These are phyloP conservation scores for Eurosta solidaginis DNA, from an alignment of 1,140 invertebrate genomes.

Conservation along the genomic window DNA sequence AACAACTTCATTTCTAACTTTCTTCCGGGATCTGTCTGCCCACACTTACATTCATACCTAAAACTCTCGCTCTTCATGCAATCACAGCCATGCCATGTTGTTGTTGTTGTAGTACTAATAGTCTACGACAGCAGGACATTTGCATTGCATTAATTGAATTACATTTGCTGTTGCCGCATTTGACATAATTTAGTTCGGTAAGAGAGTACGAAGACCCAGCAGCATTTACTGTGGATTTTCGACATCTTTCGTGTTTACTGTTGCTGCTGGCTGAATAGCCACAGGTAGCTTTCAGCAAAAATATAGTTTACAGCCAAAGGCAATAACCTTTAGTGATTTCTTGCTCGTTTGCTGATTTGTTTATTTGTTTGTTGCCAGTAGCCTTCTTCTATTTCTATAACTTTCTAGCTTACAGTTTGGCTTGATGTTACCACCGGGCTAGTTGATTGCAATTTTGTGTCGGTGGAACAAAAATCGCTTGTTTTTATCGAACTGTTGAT, in stretches of 20 bases:
- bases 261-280: not conserved
- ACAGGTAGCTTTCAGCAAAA: not conserved
- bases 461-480: not conserved
- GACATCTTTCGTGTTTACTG: not conserved
- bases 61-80: not conserved
- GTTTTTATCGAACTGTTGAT: not conserved
- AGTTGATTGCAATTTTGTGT: not conserved
- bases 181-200: slow-evolving; percentile 4
- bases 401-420: not conserved
- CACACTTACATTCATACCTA: too few species aligned
- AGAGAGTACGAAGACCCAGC: too few species aligned
- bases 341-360: not conserved
- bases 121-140: slow-evolving; percentile 2
- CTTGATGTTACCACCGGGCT: too few species aligned
- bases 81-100: not conserved
- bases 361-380: not conserved
- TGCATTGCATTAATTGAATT: slow-evolving; percentile 47
- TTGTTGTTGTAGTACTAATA: not conserved
- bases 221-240: too few species aligned
- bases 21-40: not conserved
- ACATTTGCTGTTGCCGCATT: slow-evolving; percentile 37
- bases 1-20: not conserved
- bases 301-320: not conserved
- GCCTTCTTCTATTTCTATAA: not conserved
- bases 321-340: not conserved